Evolutionary conservation across 2,888 invertebrate genomes (phyloP).

Genomic region (Aquatica leii): DNA sequence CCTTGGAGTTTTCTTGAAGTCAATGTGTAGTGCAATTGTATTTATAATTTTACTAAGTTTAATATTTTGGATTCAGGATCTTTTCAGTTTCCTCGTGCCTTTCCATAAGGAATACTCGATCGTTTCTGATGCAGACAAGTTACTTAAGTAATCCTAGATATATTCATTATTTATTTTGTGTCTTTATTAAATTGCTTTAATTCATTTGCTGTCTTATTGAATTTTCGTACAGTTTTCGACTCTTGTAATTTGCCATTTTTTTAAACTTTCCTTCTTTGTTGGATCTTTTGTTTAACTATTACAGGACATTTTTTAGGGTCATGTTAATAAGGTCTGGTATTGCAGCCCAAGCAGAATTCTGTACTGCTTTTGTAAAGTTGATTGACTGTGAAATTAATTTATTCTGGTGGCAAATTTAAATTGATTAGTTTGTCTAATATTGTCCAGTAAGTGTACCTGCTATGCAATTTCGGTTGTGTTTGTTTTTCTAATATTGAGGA

Average conservation of each 20-base stretch:
- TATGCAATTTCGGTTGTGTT: neutral
- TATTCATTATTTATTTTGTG: neutral
- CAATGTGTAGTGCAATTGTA: neutral
- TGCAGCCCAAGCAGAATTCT: neutral
- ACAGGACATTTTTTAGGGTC: neutral
- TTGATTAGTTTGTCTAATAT: neutral
- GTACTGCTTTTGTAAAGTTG: neutral
- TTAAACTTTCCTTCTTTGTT: too few relatives aligned
- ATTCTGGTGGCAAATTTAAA: neutral
- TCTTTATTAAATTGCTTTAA: neutral
- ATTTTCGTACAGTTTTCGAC: neutral
- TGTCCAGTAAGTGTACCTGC: neutral
- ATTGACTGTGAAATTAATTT: neutral
- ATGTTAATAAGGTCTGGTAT: neutral
- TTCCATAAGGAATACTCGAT: neutral
- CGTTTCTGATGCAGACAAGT: neutral
- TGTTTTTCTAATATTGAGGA: neutral
- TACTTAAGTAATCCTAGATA: neutral
- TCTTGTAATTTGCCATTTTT: neutral
- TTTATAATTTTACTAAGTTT: constrained; percentile 3
- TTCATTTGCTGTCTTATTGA: neutral
- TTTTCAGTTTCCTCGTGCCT: neutral
- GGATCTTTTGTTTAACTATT: neutral
- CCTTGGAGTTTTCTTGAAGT: neutral
- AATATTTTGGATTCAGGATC: neutral